Conservation (phyloP, 1,140 invertebrate species). For the Papilio machaon region DNA sequence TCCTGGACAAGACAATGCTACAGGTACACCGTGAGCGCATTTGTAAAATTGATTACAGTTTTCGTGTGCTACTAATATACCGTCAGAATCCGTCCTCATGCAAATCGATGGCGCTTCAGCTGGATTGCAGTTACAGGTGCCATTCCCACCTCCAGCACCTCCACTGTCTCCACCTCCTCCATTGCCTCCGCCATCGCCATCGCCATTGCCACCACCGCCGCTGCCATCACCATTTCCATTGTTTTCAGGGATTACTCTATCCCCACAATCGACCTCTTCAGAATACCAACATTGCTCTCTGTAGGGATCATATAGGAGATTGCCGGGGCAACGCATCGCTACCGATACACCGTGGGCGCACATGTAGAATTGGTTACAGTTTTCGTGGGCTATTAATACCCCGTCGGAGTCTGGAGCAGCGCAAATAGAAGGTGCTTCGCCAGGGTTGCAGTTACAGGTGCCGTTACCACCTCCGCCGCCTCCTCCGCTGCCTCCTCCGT, state of each 20-base stretch:
- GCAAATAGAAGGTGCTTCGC: constrained; percentile 45
- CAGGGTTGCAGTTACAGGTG: constrained; percentile 49
- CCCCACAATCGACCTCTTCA: constrained; percentile 44
- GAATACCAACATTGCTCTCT: constrained; percentile 44
- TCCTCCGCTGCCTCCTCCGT: background rate
- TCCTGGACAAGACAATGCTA: constrained; percentile 66
- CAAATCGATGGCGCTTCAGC: constrained; percentile 50
- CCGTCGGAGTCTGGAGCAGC: constrained; percentile 39
- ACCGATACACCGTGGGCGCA: constrained; percentile 41
- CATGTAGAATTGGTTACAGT: constrained; percentile 50
- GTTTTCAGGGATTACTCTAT: constrained; percentile 42
- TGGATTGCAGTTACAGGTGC: constrained; percentile 49
- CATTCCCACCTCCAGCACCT: constrained; percentile 26
- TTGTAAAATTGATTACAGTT: constrained; percentile 59
- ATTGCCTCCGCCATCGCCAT: constrained; percentile 33
- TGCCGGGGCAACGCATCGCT: constrained; percentile 26
- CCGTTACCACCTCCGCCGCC: too few species aligned
- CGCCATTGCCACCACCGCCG: constrained; percentile 14
- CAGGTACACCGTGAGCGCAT: constrained; percentile 49
- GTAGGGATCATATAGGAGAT: constrained; percentile 42
- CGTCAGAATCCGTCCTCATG: constrained; percentile 45
- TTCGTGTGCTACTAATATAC: constrained; percentile 52
- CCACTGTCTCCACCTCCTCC: constrained; percentile 31
- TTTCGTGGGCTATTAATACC: constrained; percentile 44
- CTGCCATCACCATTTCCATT: constrained; percentile 27